phyloP scores from a whole-genome alignment of 2,888 invertebrate species.

The Myopa tessellatipennis region DNA sequence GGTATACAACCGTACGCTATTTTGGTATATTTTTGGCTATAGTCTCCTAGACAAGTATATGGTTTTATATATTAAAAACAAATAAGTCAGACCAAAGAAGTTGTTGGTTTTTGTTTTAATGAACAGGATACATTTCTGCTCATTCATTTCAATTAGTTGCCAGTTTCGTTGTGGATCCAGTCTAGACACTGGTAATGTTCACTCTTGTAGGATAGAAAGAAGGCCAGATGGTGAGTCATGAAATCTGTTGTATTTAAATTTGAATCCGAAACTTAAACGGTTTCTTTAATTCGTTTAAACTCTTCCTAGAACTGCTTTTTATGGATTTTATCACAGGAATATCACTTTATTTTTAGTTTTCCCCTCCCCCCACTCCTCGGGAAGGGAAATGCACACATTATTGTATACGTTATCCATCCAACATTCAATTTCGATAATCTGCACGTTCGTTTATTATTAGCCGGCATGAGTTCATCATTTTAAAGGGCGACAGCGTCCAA shows the following conservation, averaged over 20 bases:
- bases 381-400: too few species aligned
- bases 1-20: too few species aligned
- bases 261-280: too few species aligned
- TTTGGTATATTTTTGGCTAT: neutral
- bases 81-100: too few species aligned
- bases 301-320: too few species aligned
- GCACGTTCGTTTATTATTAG: neutral
- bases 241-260: neutral
- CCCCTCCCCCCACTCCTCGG: too few species aligned
- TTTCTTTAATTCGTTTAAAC: too few species aligned
- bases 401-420: neutral
- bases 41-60: neutral
- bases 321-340: too few species aligned
- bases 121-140: slow-evolving; percentile 6
- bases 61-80: neutral
- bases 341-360: too few species aligned
- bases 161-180: neutral
- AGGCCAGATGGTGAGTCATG: neutral
- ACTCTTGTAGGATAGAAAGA: too few species aligned
- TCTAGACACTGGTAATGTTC: neutral
- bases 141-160: slow-evolving; percentile 27
- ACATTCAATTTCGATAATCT: neutral
- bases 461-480: neutral
- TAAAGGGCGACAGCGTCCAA: too few species aligned
- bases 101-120: neutral